These are phyloP conservation scores for Eulemur rufifrons DNA, from an alignment of 2,113 vertebrate genomes.

Conservation along the genomic window DNA sequence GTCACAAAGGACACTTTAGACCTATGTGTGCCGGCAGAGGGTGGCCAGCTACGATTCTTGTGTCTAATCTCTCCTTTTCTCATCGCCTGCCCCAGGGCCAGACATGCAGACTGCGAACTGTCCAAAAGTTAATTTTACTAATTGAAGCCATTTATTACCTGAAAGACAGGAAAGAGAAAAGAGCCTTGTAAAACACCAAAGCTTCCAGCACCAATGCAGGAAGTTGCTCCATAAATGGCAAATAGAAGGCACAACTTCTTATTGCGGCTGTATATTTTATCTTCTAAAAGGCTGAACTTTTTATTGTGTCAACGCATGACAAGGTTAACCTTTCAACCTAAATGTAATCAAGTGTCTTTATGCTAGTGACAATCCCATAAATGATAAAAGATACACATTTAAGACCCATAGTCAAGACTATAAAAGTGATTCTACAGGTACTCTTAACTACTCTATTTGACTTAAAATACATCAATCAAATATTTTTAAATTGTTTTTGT, in stretches of 20 bases:
- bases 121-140: slow-evolving; percentile 15
- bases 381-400: not conserved
- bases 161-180: not conserved
- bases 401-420: not conserved
- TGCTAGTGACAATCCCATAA: not conserved
- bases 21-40: not conserved
- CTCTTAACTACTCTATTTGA: not conserved
- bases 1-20: not conserved
- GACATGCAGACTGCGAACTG: not conserved
- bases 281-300: not conserved
- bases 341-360: not conserved
- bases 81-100: not conserved
- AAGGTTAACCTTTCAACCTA: not conserved
- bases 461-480: not conserved
- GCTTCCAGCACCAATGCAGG: not conserved
- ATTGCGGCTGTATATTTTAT: not conserved
- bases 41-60: not conserved
- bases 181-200: not conserved
- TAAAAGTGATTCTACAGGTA: not conserved
- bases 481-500: not conserved
- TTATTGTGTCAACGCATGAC: not conserved
- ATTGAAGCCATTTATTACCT: not conserved
- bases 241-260: not conserved
- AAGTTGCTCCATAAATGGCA: not conserved
- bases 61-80: not conserved